phyloP scores from a whole-genome alignment of 2,888 invertebrate genomes.

The Seladonia tumulorum region DNA sequence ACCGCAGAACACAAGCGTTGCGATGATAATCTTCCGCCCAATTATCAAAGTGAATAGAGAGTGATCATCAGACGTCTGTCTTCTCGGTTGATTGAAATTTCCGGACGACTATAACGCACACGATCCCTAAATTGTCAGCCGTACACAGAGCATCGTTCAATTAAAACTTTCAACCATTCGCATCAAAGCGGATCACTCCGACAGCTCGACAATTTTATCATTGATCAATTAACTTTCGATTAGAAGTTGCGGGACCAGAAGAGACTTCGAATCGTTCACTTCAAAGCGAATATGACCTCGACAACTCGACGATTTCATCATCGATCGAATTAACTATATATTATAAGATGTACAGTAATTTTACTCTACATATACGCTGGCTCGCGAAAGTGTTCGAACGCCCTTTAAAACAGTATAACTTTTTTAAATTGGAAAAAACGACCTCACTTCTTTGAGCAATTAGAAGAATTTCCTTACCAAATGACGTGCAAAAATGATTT shows the following conservation, averaged over 20 bases:
- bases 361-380: too few relatives aligned
- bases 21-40: conserved; percentile 1
- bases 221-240: neutral
- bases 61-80: conserved; percentile 1
- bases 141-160: neutral
- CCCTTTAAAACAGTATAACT: too few relatives aligned
- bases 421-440: too few relatives aligned
- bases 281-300: too few relatives aligned
- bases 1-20: conserved; percentile 10
- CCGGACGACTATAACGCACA: neutral
- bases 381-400: too few relatives aligned
- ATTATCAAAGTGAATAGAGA: conserved; percentile 4
- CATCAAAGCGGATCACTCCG: neutral
- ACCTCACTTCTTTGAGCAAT: too few relatives aligned
- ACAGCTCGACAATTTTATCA: neutral
- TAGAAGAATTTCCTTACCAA: too few relatives aligned
- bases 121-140: neutral
- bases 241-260: neutral
- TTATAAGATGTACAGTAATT: neutral
- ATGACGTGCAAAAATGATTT: too few relatives aligned
- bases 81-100: neutral
- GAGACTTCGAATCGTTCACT: neutral
- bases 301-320: too few relatives aligned
- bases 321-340: neutral
- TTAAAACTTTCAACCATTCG: neutral